These are phyloP conservation scores for Paguma larvata DNA, from an alignment of 2,797 vertebrate species.

Conservation along the genomic window DNA sequence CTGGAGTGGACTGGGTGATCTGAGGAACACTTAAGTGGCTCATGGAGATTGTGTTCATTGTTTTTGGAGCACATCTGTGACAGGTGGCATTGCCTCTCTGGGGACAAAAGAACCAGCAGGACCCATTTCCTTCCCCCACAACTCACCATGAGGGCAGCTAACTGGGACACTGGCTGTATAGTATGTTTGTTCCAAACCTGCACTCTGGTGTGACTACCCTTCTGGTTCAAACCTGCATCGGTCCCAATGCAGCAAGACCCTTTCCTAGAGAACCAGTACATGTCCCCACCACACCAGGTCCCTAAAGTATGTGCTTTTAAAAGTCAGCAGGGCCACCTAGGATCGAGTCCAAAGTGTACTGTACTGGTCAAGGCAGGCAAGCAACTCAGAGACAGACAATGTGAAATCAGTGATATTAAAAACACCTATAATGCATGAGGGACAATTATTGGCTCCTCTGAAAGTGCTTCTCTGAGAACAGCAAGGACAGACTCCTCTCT, in stretches of 20 bases:
- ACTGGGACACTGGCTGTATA: neutral
- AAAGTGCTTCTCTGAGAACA: neutral
- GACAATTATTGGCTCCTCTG: neutral
- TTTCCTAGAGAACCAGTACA: neutral
- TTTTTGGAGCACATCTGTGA: neutral
- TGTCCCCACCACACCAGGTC: neutral
- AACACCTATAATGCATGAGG: neutral
- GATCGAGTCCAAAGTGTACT: neutral
- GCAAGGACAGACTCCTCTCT: neutral
- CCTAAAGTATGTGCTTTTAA: neutral
- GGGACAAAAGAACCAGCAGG: neutral
- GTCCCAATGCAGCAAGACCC: neutral
- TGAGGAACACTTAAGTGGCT: neutral
- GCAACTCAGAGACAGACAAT: neutral
- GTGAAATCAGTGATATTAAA: neutral
- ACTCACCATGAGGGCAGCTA: neutral
- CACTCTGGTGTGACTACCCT: neutral
- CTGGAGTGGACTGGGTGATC: neutral
- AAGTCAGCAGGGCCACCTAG: neutral
- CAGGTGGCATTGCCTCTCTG: neutral
- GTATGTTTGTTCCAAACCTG: neutral
- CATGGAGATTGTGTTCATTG: neutral
- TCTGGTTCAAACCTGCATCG: neutral
- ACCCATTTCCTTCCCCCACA: neutral
- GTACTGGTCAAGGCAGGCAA: neutral